Evolutionary conservation across 1,140 invertebrate species (phyloP).

Genomic region (Paraescarpia echinospica): DNA sequence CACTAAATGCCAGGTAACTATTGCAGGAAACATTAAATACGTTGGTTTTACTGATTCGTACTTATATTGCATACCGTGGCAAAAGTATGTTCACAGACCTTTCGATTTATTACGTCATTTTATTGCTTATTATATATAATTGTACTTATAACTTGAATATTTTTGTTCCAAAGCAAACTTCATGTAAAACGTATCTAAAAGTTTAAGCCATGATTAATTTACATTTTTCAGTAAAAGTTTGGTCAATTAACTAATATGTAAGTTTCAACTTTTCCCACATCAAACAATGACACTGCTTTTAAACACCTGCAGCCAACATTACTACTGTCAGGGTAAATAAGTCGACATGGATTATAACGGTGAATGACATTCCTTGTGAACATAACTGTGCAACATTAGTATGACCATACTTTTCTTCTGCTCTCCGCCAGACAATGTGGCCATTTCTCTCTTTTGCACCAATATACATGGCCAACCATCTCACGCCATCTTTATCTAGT

Average conservation of each 20-base stretch:
- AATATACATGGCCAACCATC: background rate
- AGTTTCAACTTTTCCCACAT: background rate
- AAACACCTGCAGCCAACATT: background rate
- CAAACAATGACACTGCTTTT: background rate
- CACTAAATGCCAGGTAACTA: background rate
- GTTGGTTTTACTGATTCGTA: background rate
- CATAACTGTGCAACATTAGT: background rate
- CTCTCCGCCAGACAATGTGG: background rate
- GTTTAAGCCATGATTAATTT: background rate
- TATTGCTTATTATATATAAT: background rate
- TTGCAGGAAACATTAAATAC: background rate
- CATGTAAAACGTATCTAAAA: background rate
- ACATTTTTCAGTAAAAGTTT: background rate
- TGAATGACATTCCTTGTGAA: background rate
- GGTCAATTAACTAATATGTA: background rate
- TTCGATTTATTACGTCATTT: background rate
- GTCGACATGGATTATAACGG: background rate
- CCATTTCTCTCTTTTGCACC: background rate
- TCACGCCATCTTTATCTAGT: background rate
- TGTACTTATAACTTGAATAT: background rate
- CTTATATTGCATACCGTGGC: background rate
- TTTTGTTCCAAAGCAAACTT: too few relatives aligned
- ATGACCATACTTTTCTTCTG: background rate
- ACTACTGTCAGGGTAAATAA: background rate
- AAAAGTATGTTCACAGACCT: background rate